Evolutionary conservation across 2,888 invertebrate species (phyloP).

Genomic region (Pharmacophagus antenor): DNA sequence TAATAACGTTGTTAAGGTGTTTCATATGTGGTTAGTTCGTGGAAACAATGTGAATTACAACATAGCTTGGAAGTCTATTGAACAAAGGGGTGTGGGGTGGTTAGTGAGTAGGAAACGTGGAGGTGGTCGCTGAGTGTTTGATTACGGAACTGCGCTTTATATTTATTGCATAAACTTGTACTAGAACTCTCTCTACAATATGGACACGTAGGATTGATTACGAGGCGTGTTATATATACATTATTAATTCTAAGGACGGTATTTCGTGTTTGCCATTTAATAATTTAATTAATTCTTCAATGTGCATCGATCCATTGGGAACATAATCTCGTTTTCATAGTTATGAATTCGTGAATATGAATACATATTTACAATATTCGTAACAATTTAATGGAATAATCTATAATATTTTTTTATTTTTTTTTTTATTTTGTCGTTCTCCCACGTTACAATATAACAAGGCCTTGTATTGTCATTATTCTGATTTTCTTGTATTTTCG

Average conservation of each 20-base stretch:
- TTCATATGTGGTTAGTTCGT: constrained; percentile 6
- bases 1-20: neutral
- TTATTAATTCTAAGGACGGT: neutral
- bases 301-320: too few relatives aligned
- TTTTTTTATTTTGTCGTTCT: too few relatives aligned
- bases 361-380: too few relatives aligned
- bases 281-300: neutral
- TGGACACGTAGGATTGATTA: neutral
- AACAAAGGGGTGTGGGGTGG: constrained; percentile 4
- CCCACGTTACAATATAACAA: too few relatives aligned
- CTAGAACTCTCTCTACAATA: constrained; percentile 13
- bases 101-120: constrained; percentile 17
- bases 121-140: constrained; percentile 11
- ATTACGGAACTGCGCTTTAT: constrained; percentile 10
- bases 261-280: neutral
- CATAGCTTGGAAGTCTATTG: constrained; percentile 18
- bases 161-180: constrained; percentile 22
- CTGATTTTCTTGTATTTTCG: too few relatives aligned
- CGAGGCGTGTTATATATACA: neutral
- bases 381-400: too few relatives aligned
- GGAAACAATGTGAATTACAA: constrained; percentile 8
- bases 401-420: too few relatives aligned
- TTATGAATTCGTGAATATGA: too few relatives aligned
- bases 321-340: too few relatives aligned
- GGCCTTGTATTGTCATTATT: too few relatives aligned